phyloP scores from a whole-genome alignment of 1,140 invertebrate species.

The Lordiphosa collinella region DNA sequence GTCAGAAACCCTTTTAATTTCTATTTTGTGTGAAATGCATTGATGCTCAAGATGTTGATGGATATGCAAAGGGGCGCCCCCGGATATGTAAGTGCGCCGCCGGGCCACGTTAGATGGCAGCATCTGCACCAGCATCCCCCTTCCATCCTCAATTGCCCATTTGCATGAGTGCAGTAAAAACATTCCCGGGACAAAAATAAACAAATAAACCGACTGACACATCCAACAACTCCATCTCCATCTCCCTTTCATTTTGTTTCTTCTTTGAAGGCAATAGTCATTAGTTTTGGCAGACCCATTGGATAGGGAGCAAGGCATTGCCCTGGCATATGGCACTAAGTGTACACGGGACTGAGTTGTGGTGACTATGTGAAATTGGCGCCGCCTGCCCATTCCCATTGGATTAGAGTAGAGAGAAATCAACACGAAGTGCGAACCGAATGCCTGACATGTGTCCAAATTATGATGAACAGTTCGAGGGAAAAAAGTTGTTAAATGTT shows the following conservation, averaged over 20 bases:
- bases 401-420: slow-evolving; percentile 12
- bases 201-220: slow-evolving; percentile 49
- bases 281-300: slow-evolving; percentile 48
- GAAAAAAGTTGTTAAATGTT: neutral
- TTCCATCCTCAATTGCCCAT: slow-evolving; percentile 29
- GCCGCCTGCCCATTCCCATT: slow-evolving; percentile 7
- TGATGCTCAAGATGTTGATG: slow-evolving; percentile 40
- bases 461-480: slow-evolving; percentile 11
- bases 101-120: slow-evolving; percentile 32
- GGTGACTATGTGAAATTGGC: slow-evolving; percentile 14
- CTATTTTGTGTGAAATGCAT: slow-evolving; percentile 50
- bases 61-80: slow-evolving; percentile 24
- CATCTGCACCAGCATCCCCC: slow-evolving; percentile 4
- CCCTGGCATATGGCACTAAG: no score
- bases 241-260: slow-evolving; percentile 9
- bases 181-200: slow-evolving; percentile 54
- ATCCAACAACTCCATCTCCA: slow-evolving; percentile 20
- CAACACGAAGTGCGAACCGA: slow-evolving; percentile 42
- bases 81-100: slow-evolving; percentile 23
- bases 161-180: slow-evolving; percentile 49
- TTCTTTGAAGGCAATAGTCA: slow-evolving; percentile 62
- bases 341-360: slow-evolving; percentile 12
- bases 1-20: slow-evolving; percentile 66
- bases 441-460: slow-evolving; percentile 55
- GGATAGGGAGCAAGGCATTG: neutral